Base-by-base conservation (phyloP, 2,888 invertebrate genomes). In the Willowsia nigromaculata region DNA sequence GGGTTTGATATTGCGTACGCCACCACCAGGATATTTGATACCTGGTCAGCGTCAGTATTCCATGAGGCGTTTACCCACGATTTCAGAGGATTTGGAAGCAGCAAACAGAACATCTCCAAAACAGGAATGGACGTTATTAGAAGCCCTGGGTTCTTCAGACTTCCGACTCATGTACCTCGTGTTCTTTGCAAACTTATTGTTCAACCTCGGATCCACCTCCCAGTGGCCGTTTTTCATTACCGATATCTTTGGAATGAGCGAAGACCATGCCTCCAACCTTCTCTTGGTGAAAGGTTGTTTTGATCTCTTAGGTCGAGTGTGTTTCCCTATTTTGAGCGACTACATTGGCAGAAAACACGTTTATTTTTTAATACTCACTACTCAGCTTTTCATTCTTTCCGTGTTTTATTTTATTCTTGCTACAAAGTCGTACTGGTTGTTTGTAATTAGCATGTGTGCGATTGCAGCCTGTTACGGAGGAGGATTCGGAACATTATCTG, bases 281-380 rank as follows among this genome's bases (percentile, higher is more conserved):
- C 1, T 33, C 11, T 33, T 65, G 6, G 33, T 33, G 6, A 65
- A 65, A 65, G 65, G 65, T 11, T 15, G 30, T 18, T 65, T 30
- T 33, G 65, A 65, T 18, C 9, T 65, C 1, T n/a, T 65, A 13
- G 65, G 65, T 11, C 30, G 65, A 9, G n/a, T 65, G 30, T 27
- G 4, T 6, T 65, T 65, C 15, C 65, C 65, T 5, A 15, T 65
- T 11, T 33, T 65, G 15, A 65, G 65, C n/a, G 65, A 65, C 15
- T 65, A 65, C 33, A 1, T 65, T 6, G 65, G 65, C 4, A 3
- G 65, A 33, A 65, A 65, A 65, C 27, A 65, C 15, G n/a, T n/a
- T 27, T 65, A 65, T 18, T 65, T 65, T 65, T 65, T 65, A 65
- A 27, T 65, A 33, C 65, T 65, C 30, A 33, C 65, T 9, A 33